Base-by-base conservation (phyloP, 2,888 invertebrate species). In the Chydorus sphaericus region DNA sequence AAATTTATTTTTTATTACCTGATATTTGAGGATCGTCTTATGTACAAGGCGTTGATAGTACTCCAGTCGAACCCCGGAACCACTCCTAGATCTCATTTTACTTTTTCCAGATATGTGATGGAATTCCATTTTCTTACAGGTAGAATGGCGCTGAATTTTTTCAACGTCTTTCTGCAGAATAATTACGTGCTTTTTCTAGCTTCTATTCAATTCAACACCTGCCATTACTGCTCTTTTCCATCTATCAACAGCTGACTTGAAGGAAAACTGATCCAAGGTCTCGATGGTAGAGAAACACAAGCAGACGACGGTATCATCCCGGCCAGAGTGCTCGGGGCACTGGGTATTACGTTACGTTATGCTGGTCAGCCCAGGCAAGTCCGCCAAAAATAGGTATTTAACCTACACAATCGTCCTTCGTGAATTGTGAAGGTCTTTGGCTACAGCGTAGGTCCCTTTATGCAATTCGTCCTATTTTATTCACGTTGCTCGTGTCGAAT, bases 31-130 rank as follows among this genome's bases (percentile, higher is more conserved):
- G 66, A 98, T 94, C 61, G 94, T 80, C 69, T 86, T 88, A 64
- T 92, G 88, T 29, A 97, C 88, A 61, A 96, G 81, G 63, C 94
- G 79, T 68, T 96, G 92, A 68, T 94, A 96, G 68, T 93, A 93
- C 72, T 98, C 97, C 71, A 98, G 75, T 57, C 94, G 85, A 61
- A 88, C 89, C 28, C 90, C 89, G 4, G 89, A 90, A 74, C 90
- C 89, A 67, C 87, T 88, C 62, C 89, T 77, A 63, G 85, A 87
- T 66, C 89, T 78, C 89, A 90, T 89, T 65, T 57, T 55, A n/a
- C 18, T 48, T 28, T 33, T 55, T 10, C 16, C 18, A 31, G 37
- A n/a, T 48, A 10, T 14, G 53, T 38, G 36, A 14, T 29, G 53
- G 28, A 36, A 44, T 26, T 44, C 44, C 44, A 44, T 44, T 44